Conservation (phyloP, 2,888 invertebrate genomes). For the Heliothis peltigera region DNA sequence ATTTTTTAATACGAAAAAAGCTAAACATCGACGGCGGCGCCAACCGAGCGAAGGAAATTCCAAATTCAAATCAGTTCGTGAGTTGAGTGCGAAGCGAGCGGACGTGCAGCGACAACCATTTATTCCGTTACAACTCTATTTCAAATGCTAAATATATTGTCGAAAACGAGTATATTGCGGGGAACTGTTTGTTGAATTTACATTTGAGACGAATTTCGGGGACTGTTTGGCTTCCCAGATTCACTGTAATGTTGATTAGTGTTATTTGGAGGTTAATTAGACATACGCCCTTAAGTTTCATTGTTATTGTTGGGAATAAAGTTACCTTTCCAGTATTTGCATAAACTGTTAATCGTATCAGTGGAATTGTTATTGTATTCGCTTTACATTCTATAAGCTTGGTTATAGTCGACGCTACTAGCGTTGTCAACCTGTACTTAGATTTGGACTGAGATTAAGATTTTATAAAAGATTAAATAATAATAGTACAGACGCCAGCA, state of each 20-base stretch:
- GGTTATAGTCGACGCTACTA: no score
- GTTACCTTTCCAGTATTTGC: neutral
- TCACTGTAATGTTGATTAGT: conserved; percentile 66
- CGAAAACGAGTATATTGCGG: conserved; percentile 83
- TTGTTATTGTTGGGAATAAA: conserved; percentile 20
- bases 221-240: conserved; percentile 68
- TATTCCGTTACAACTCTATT: conserved; percentile 85
- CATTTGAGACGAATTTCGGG: conserved; percentile 74
- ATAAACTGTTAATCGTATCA: neutral
- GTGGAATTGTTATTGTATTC: no score
- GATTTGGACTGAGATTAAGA: no score
- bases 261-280: conserved; percentile 57
- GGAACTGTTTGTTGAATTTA: conserved; percentile 81
- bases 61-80: conserved; percentile 89
- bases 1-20: conserved; percentile 65
- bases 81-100: conserved; percentile 82
- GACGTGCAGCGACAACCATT: conserved; percentile 83
- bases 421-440: no score
- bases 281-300: conserved; percentile 36
- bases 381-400: no score
- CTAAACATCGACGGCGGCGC: conserved; percentile 70
- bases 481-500: no score
- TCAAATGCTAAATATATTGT: conserved; percentile 85
- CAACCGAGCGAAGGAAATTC: conserved; percentile 81
- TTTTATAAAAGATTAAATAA: no score